Conservation (phyloP, 2,113 vertebrate genomes). For the Lasiurus cinereus region DNA sequence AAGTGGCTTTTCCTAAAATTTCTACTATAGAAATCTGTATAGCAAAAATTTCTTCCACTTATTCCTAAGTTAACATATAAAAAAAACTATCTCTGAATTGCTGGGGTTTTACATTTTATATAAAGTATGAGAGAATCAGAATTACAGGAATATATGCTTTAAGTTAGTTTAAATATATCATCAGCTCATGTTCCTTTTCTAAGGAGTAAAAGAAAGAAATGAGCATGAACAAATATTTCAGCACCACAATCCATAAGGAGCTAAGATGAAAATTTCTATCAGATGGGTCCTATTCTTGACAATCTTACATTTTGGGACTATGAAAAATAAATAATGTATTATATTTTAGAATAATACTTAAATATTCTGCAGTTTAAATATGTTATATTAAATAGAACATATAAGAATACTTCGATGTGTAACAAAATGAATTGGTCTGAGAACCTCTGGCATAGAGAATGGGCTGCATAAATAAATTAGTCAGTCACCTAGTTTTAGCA, state of each 20-base stretch:
- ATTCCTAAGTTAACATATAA: neutral
- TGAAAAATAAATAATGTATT: neutral
- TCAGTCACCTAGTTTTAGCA: neutral
- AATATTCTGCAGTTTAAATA: neutral
- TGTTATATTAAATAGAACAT: neutral
- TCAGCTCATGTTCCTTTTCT: neutral
- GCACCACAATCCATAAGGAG: neutral
- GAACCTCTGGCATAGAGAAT: neutral
- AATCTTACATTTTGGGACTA: neutral
- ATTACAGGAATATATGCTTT: neutral
- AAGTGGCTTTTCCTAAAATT: neutral
- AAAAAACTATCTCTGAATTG: neutral
- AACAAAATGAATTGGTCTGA: slow-evolving; percentile 26
- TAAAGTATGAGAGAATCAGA: neutral
- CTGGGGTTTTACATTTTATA: neutral
- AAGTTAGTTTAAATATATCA: neutral
- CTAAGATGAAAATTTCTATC: neutral
- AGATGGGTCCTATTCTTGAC: neutral
- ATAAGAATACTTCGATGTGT: neutral
- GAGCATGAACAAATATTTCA: neutral
- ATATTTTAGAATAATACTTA: neutral
- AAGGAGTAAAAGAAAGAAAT: slow-evolving; percentile 8
- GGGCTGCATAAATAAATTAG: neutral
- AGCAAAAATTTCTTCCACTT: neutral
- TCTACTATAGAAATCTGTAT: neutral